A percentile compares a stretch with the other conserved stretches of the same genome.
phyloP scores from a whole-genome alignment of 2,888 invertebrate genomes.

The Deilephila elpenor region DNA sequence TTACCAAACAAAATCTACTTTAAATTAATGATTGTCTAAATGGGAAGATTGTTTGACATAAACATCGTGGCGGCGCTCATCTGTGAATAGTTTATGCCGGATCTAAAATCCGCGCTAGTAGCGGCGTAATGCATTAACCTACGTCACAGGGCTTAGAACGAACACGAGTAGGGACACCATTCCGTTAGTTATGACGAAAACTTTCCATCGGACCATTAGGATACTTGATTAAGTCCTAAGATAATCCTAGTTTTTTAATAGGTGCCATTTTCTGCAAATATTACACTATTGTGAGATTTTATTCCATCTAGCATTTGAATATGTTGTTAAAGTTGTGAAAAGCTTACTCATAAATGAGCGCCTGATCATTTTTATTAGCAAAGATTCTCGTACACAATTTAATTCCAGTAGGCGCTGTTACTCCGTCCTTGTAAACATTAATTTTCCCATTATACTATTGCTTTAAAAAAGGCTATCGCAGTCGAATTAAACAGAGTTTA shows the following conservation, averaged over 20 bases:
- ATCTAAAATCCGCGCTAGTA: constrained; percentile 64
- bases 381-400: neutral
- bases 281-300: no score
- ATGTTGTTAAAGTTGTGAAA: neutral
- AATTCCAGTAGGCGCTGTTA: constrained; percentile 4
- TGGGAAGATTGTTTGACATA: constrained; percentile 12
- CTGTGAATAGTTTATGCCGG: constrained; percentile 75
- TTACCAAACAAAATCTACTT: neutral
- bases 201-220: neutral
- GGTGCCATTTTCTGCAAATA: no score
- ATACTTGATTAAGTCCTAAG: no score
- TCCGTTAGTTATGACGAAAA: neutral
- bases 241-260: no score
- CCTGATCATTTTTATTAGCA: constrained; percentile 20
- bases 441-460: neutral
- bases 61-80: constrained; percentile 42
- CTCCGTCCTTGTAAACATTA: neutral
- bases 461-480: neutral
- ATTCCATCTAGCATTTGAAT: neutral
- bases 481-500: neutral
- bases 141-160: constrained; percentile 68
- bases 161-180: constrained; percentile 46
- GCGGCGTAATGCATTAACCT: constrained; percentile 71
- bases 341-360: neutral
- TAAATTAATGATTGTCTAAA: neutral